Evolutionary conservation across 2,888 invertebrate genomes (phyloP).

Genomic region (Amphipoea lucens): DNA sequence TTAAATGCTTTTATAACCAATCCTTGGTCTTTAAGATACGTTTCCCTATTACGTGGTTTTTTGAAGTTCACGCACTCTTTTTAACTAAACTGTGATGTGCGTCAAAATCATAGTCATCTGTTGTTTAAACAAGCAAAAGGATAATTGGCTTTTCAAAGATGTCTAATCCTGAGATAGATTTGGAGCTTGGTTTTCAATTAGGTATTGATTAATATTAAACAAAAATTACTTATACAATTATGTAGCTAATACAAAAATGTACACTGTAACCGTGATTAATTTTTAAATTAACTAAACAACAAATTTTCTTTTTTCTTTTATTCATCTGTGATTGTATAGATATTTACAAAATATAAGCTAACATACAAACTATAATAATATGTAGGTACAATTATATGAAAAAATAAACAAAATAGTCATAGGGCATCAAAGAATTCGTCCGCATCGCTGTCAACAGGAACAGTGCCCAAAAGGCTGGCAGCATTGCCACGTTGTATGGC

Average conservation of each 20-base stretch:
- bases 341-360: no score
- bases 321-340: no score
- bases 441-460: no score
- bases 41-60: neutral
- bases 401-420: no score
- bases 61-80: neutral
- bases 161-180: neutral
- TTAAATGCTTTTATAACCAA: no score
- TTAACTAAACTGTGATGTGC: neutral
- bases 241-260: neutral
- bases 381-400: no score
- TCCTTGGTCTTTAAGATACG: no score
- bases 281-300: neutral
- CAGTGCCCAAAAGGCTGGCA: no score
- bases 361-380: no score
- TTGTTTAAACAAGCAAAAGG: neutral
- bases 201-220: neutral
- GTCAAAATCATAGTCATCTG: no score
- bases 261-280: neutral
- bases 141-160: neutral
- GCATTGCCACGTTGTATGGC: no score
- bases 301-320: neutral
- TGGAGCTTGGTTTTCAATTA: neutral
- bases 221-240: neutral
- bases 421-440: no score